Evolutionary conservation across 2,797 vertebrate species (phyloP).

Genomic region (Centroberyx gerrardi): DNA sequence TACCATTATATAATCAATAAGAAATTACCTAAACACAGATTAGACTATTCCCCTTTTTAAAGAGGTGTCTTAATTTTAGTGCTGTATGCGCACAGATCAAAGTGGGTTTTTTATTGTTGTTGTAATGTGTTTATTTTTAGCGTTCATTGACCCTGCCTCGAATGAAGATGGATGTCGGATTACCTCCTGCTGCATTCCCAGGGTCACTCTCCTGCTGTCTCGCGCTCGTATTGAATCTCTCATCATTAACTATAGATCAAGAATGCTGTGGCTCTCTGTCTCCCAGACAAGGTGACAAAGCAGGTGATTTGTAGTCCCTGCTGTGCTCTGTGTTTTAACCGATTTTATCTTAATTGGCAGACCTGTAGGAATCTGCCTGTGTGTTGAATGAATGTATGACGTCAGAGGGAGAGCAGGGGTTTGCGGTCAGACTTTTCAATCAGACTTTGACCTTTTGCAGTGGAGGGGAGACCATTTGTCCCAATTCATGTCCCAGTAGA

Average conservation of each 20-base stretch:
- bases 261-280: conserved; percentile 26
- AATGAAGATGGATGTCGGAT: conserved; percentile 63
- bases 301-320: conserved; percentile 40
- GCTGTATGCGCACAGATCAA: conserved; percentile 22
- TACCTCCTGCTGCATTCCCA: conserved; percentile 28
- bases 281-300: conserved; percentile 21
- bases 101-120: conserved; percentile 28
- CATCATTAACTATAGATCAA: conserved; percentile 48
- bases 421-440: not conserved
- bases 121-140: conserved; percentile 65
- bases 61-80: not conserved
- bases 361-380: conserved; percentile 14
- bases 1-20: not conserved
- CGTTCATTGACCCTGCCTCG: conserved; percentile 31
- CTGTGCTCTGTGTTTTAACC: conserved; percentile 6
- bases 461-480: conserved; percentile 10
- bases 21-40: not conserved
- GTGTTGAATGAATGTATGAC: not conserved
- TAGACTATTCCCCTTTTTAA: not conserved
- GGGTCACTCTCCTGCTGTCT: conserved; percentile 35
- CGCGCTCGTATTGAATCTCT: conserved; percentile 14
- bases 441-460: conserved; percentile 30
- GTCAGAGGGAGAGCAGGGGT: conserved; percentile 4
- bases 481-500: not conserved
- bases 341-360: conserved; percentile 11